Conservation (phyloP, 2,113 vertebrate species). For the Aviceda subcristata region DNA sequence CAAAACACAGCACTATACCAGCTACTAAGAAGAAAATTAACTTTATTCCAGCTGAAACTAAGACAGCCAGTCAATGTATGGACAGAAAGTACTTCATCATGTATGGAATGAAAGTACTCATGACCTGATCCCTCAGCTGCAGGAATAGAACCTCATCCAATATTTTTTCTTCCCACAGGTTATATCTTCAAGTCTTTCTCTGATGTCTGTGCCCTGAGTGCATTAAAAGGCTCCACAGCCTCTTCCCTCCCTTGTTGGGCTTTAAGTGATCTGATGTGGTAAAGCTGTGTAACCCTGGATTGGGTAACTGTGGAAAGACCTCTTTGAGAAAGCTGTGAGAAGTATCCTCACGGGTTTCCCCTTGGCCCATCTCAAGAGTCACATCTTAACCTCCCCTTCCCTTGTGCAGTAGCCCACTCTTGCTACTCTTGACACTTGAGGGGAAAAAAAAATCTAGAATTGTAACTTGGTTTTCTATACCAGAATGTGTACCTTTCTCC, state of each 20-base stretch:
- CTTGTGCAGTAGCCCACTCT: neutral
- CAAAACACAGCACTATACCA: too few relatives aligned
- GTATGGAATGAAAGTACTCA: neutral
- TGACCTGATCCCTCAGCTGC: neutral
- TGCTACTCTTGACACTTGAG: neutral
- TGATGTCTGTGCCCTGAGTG: neutral
- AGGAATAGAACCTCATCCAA: neutral
- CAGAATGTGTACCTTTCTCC: neutral
- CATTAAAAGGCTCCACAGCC: neutral
- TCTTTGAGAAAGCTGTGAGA: neutral
- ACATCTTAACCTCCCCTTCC: accelerated
- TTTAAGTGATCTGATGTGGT: neutral
- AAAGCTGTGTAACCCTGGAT: neutral
- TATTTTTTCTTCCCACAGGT: neutral
- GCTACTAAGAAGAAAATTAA: too few relatives aligned
- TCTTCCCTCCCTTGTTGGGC: neutral
- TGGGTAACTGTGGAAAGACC: neutral
- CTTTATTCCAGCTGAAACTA: too few relatives aligned
- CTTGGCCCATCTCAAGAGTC: neutral
- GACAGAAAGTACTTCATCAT: too few relatives aligned
- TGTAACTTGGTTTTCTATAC: neutral
- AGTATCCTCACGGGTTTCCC: neutral
- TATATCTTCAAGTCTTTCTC: neutral
- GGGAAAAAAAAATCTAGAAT: neutral
- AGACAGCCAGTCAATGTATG: too few relatives aligned